phyloP scores from a whole-genome alignment of 2,797 vertebrate species.

The Fringilla coelebs region DNA sequence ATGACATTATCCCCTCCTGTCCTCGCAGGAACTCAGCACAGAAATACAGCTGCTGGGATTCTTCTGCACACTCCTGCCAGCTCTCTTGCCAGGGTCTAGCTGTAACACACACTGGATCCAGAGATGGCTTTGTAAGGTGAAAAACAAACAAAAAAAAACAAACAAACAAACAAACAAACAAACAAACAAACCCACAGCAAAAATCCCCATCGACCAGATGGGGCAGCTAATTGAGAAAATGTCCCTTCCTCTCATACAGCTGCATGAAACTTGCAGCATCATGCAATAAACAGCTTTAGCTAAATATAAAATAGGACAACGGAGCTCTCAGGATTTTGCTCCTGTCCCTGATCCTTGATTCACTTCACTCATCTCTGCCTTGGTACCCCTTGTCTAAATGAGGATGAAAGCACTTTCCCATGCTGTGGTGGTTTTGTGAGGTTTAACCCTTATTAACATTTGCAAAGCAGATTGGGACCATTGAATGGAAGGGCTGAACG shows the following conservation, averaged over 20 bases:
- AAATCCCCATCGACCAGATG: not conserved
- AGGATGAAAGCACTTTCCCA: not conserved
- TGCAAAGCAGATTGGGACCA: conserved; percentile 3
- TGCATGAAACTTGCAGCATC: not conserved
- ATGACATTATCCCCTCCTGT: conserved; percentile 40
- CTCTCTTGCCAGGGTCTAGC: conserved; percentile 8
- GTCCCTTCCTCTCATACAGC: not conserved
- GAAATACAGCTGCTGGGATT: not conserved
- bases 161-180: not conserved
- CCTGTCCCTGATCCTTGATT: not conserved
- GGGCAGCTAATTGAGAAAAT: not conserved
- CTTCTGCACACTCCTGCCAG: not conserved
- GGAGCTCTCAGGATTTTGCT: not conserved
- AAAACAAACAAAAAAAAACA: not conserved
- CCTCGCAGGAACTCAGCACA: conserved; percentile 3
- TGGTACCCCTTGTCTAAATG: not conserved
- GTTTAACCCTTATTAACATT: conserved; percentile 44
- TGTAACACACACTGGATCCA: not conserved
- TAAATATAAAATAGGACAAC: not conserved
- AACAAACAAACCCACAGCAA: not conserved
- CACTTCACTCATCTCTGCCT: not conserved
- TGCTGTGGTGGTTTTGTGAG: not conserved
- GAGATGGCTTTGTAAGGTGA: not conserved
- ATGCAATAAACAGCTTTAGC: not conserved
- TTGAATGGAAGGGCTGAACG: not conserved